phyloP scores from a whole-genome alignment of 1,140 invertebrate species.

The Sycophila sp. region DNA sequence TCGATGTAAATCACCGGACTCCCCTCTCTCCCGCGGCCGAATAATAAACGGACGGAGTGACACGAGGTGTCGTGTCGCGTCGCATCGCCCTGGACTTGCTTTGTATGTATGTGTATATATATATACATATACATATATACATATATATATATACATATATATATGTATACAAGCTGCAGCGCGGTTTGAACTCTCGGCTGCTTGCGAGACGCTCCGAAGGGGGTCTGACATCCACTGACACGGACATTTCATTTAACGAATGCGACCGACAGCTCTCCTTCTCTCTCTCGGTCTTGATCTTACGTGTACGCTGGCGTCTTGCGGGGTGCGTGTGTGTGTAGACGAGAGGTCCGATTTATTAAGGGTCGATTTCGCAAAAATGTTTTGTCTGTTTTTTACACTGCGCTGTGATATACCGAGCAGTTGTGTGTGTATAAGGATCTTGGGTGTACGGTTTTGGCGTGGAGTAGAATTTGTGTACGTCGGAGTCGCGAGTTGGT shows the following conservation, averaged over 20 bases:
- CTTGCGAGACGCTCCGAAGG: slow-evolving; percentile 31
- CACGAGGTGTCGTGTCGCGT: slow-evolving; percentile 17
- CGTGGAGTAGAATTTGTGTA: background rate
- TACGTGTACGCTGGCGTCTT: background rate
- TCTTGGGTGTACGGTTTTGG: background rate
- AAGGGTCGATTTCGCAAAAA: slow-evolving; percentile 27
- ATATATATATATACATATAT: background rate
- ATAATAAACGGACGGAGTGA: slow-evolving; percentile 29
- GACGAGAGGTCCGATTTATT: background rate
- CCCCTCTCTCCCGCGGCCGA: background rate
- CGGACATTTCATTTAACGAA: slow-evolving; percentile 50
- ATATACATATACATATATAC: slow-evolving; percentile 11
- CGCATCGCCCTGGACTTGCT: background rate
- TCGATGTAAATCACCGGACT: slow-evolving; percentile 33
- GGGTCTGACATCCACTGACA: slow-evolving; percentile 47
- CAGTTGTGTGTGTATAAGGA: background rate
- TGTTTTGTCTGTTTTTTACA: background rate
- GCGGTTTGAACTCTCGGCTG: background rate
- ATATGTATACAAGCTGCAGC: background rate
- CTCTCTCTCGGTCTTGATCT: background rate
- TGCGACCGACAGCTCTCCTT: slow-evolving; percentile 31
- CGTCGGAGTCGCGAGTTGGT: no score
- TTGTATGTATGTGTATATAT: no score
- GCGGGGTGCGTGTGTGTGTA: background rate
- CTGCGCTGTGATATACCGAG: background rate